Percentiles rank a stretch among this genome's conserved stretches.
Evolutionary conservation across 2,888 invertebrate genomes (phyloP).

Genomic region (Candidula unifasciata): DNA sequence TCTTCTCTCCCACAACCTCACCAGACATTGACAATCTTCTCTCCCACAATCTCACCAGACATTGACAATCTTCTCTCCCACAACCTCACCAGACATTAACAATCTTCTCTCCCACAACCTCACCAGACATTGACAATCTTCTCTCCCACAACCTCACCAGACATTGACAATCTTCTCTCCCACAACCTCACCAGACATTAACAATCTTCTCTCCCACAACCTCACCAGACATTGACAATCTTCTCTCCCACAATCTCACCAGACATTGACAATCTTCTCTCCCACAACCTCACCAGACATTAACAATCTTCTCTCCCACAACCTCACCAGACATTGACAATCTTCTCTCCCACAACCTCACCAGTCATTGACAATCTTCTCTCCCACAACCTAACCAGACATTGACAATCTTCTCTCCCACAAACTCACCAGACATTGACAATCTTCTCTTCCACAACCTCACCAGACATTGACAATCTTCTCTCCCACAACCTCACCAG

Average conservation of each 20-base stretch:
- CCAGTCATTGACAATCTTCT: background rate
- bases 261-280: background rate
- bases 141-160: too few species aligned
- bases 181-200: too few species aligned
- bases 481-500: too few species aligned
- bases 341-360: background rate
- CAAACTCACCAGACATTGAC: background rate
- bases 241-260: background rate
- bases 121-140: background rate
- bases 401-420: background rate
- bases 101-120: background rate
- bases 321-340: too few species aligned
- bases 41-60: too few species aligned
- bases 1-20: background rate
- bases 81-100: too few species aligned
- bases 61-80: background rate
- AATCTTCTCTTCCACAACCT: background rate
- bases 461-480: background rate
- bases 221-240: too few species aligned
- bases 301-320: background rate
- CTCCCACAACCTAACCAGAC: too few species aligned
- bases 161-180: background rate
- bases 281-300: too few species aligned
- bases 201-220: background rate
- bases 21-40: background rate